These are phyloP conservation scores for Drosophila borborema DNA, from an alignment of 2,888 invertebrate genomes.

Conservation along the genomic window DNA sequence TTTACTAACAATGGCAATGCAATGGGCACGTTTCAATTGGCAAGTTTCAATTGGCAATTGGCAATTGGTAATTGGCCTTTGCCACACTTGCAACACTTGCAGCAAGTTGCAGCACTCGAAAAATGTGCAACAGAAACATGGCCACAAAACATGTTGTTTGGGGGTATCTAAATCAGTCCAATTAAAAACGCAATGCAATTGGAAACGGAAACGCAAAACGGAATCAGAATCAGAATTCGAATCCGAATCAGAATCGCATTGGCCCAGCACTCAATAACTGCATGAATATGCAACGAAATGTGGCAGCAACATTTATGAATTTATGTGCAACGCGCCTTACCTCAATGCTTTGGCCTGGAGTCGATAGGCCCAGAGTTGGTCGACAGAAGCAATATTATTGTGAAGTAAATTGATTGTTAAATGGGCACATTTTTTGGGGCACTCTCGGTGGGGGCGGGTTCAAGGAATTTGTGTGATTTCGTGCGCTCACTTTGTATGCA, in stretches of 20 bases:
- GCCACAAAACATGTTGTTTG: slow-evolving; percentile 6
- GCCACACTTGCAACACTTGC: slow-evolving; percentile 42
- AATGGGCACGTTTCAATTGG: slow-evolving; percentile 20
- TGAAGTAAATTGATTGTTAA: slow-evolving; percentile 81
- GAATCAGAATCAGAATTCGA: neutral
- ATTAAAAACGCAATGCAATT: slow-evolving; percentile 51
- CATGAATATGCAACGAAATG: slow-evolving; percentile 71
- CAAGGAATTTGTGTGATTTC: slow-evolving; percentile 39
- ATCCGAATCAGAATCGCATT: slow-evolving; percentile 25
- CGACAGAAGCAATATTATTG: slow-evolving; percentile 67
- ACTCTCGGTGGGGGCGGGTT: neutral
- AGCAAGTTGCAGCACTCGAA: slow-evolving; percentile 39
- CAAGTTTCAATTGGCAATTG: slow-evolving; percentile 4
- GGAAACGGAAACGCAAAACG: slow-evolving; percentile 16
- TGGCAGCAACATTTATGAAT: slow-evolving; percentile 50
- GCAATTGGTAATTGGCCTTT: slow-evolving; percentile 13
- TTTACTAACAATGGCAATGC: slow-evolving; percentile 12
- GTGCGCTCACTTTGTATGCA: slow-evolving; percentile 67
- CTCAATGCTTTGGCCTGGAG: neutral
- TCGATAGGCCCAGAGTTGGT: slow-evolving; percentile 18
- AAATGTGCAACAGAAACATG: slow-evolving; percentile 11
- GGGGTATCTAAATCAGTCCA: slow-evolving; percentile 61
- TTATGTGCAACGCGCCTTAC: slow-evolving; percentile 20
- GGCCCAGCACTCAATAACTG: slow-evolving; percentile 50
- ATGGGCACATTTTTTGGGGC: slow-evolving; percentile 33